Evolutionary conservation across 2,888 invertebrate genomes (phyloP).

Genomic region (Thymelicus lineola): DNA sequence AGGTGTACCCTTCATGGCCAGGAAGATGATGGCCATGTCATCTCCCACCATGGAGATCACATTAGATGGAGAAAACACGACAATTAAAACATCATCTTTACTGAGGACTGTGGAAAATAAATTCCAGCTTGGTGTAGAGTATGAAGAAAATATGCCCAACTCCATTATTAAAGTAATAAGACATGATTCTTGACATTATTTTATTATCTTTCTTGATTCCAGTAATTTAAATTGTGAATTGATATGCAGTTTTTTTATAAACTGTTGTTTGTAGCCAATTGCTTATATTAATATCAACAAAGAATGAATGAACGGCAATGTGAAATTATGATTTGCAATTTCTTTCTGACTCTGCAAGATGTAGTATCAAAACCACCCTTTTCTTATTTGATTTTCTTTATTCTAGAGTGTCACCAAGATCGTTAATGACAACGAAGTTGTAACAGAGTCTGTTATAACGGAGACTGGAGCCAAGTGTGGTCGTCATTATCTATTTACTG

Average conservation of each 20-base stretch:
- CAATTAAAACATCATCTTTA: conserved; percentile 83
- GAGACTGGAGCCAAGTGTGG: conserved; percentile 67
- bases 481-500: conserved; percentile 70
- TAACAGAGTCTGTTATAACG: conserved; percentile 72
- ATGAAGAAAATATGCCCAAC: conserved; percentile 87
- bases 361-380: conserved; percentile 19
- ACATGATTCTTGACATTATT: background rate
- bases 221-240: background rate
- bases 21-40: conserved; percentile 87
- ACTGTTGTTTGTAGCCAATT: no score
- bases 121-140: conserved; percentile 86
- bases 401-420: conserved; percentile 84
- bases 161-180: conserved; percentile 69
- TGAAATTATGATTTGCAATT: no score
- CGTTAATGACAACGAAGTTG: conserved; percentile 77
- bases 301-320: no score
- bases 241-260: background rate
- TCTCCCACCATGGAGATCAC: conserved; percentile 86
- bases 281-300: no score
- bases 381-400: background rate
- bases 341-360: no score
- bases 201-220: no score
- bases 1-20: conserved; percentile 88
- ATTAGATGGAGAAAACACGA: conserved; percentile 83
- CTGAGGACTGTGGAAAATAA: conserved; percentile 81